Conservation (phyloP, 2,888 invertebrate species). For the Sthenelais limicola region DNA sequence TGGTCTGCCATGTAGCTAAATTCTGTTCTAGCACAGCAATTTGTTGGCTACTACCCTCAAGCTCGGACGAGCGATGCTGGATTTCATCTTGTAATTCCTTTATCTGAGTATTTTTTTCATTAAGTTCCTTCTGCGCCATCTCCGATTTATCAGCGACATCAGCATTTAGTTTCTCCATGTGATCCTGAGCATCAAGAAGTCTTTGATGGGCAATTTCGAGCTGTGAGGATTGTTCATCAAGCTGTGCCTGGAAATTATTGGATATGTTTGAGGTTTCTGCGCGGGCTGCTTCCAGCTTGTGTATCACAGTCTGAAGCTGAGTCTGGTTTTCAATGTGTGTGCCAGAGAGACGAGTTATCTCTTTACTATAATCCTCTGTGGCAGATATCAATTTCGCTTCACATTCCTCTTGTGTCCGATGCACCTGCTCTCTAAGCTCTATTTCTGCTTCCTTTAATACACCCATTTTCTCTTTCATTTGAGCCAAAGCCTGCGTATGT, state of each 20-base stretch:
- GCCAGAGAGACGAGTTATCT: slow-evolving; percentile 41
- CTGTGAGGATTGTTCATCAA: slow-evolving; percentile 14
- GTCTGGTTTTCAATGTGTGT: slow-evolving; percentile 38
- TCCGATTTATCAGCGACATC: background rate
- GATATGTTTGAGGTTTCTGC: slow-evolving; percentile 31
- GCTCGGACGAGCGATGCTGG: slow-evolving; percentile 37
- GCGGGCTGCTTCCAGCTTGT: slow-evolving; percentile 43
- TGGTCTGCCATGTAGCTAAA: slow-evolving; percentile 40
- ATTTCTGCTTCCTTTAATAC: slow-evolving; percentile 29
- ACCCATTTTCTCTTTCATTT: slow-evolving; percentile 37
- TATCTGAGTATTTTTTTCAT: slow-evolving; percentile 3
- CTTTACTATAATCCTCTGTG: slow-evolving; percentile 18
- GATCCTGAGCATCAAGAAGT: background rate
- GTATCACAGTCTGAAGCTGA: slow-evolving; percentile 38
- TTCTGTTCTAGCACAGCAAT: slow-evolving; percentile 62
- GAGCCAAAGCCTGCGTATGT: slow-evolving; percentile 40
- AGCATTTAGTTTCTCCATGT: slow-evolving; percentile 5
- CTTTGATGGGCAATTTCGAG: background rate
- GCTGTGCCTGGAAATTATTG: background rate
- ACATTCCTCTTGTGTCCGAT: slow-evolving; percentile 18
- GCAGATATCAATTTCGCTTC: slow-evolving; percentile 40
- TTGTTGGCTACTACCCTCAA: slow-evolving; percentile 56
- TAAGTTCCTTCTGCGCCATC: background rate
- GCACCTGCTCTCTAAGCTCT: slow-evolving; percentile 52
- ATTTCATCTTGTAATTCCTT: slow-evolving; percentile 30